Evolutionary conservation across 1,140 invertebrate genomes (phyloP), one percentile per base, ranked within the genome.

Genomic region (Dufourea novaeangliae): DNA sequence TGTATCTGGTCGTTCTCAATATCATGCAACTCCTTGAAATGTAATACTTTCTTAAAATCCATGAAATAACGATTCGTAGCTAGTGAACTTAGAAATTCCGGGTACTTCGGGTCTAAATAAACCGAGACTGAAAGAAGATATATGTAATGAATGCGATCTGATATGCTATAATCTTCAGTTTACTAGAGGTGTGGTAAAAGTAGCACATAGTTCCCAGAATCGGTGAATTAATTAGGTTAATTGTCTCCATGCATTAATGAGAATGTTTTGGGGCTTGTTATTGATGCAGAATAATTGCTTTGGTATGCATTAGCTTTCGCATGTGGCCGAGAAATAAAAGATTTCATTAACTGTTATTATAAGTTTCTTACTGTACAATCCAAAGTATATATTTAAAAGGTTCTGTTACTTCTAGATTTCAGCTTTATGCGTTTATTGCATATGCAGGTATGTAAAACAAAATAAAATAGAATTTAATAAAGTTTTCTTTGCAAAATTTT

Each of bases 41-140:
- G 57, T 8, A 29, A 14, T 29, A 29, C 10, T 32, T 12, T 29
- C 27, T 20, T 7, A 32, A 59, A 59, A 59, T 59, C 29, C 4
- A 14, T n/a, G 56, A 54, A 37, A 6, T 17, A 22, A 2, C 0
- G 2, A 72, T 46, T 22, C 7, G 3, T 25, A 50, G 22, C n/a
- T 22, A 50, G 72, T 67, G 34, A 74, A 67, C 66, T 67, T 46
- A 57, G 66, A 17, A 76, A 69, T 54, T 25, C 12, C n/a, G 34
- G 11, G 41, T 20, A 20, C 41, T 41, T 25, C 20, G 39, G 11
- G 34, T 37, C 34, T 62, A 17, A 5, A 25, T 22, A 25, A 39
- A 39, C 4, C 1, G 7, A 46, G 32, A 37, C 22, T 50, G 46
- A 11, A 25, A 39, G 1, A 39, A 66, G 20, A 39, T 52, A 54